A percentile compares a stretch with the other conserved stretches of the same genome.
phyloP scores from a whole-genome alignment of 2,113 vertebrate species.

The Hipposideros armiger region DNA sequence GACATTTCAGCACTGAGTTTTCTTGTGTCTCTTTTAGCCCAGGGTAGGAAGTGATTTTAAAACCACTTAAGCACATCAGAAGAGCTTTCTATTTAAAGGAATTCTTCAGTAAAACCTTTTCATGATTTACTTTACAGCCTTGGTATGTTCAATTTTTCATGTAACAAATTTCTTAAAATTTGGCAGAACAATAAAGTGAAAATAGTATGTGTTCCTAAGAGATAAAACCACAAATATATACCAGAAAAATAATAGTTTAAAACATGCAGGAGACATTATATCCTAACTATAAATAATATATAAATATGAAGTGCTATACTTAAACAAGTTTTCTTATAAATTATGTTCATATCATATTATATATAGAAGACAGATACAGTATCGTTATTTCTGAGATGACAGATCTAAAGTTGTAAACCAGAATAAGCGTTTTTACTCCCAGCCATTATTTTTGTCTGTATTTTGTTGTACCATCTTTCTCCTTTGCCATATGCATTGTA shows the following conservation, averaged over 20 bases:
- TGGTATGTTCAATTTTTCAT: constrained; percentile 17
- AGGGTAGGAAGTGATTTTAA: constrained; percentile 34
- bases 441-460: constrained; percentile 57
- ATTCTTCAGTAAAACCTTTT: constrained; percentile 48
- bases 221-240: constrained; percentile 40
- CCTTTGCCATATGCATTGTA: constrained; percentile 74
- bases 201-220: not conserved
- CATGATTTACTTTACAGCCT: constrained; percentile 12
- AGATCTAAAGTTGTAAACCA: constrained; percentile 57
- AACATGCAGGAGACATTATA: not conserved
- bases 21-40: constrained; percentile 2
- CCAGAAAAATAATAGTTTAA: constrained; percentile 34
- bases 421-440: constrained; percentile 12
- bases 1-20: not conserved
- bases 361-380: constrained; percentile 6
- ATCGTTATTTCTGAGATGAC: constrained; percentile 38
- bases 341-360: not conserved
- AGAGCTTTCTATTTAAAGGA: constrained; percentile 57
- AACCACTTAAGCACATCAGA: constrained; percentile 29
- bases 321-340: constrained; percentile 37
- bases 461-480: constrained; percentile 50
- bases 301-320: constrained; percentile 8
- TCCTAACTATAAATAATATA: not conserved
- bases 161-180: constrained; percentile 42
- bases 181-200: constrained; percentile 27